Evolutionary conservation across 2,113 vertebrate species (phyloP), one percentile per base, ranked within the genome.

Genomic region (Equus quagga): DNA sequence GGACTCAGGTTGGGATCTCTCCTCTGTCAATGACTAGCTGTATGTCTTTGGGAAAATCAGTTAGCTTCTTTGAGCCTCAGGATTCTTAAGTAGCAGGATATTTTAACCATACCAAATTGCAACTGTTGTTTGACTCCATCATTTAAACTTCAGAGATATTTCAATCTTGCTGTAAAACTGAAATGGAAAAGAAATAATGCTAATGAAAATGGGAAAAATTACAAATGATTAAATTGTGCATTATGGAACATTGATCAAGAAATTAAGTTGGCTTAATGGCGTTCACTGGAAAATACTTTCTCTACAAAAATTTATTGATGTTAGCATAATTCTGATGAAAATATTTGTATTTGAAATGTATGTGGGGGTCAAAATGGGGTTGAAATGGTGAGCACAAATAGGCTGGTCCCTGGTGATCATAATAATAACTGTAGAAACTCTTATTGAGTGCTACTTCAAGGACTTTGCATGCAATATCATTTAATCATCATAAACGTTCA

Each of bases 181-280:
- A 96, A 97, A 96, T 96, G 90, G 92, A 94, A 97, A 97, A 78
- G 97, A 98, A 98, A 96, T 76, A 92, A 93, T 49, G 79, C 83
- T 97, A 97, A 96, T 97, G 97, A 98, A 98, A 97, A 96, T 97
- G 97, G 89, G 92, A 46, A 97, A 84, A 90, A 56, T 79, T 85
- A 96, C n/a, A 75, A 96, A 97, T 96, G 94, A 94, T 96, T 96
- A 96, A 95, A 97, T 92, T 95, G 93, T 89, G 72, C 58, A 92
- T 75, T 88, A 94, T 94, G 95, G 90, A 96, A 96, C 94, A 97
- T 67, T 89, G 80, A 97, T 97, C 90, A 96, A 94, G 76, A 49
- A 96, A 95, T 89, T 93, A 96, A 98, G 97, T 96, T 94, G 94
- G 79, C 86, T 97, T 97, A 95, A 97, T 98, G 97, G 95, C 96